Conservation (phyloP, 2,797 vertebrate genomes). For the Pelobates cultripes region DNA sequence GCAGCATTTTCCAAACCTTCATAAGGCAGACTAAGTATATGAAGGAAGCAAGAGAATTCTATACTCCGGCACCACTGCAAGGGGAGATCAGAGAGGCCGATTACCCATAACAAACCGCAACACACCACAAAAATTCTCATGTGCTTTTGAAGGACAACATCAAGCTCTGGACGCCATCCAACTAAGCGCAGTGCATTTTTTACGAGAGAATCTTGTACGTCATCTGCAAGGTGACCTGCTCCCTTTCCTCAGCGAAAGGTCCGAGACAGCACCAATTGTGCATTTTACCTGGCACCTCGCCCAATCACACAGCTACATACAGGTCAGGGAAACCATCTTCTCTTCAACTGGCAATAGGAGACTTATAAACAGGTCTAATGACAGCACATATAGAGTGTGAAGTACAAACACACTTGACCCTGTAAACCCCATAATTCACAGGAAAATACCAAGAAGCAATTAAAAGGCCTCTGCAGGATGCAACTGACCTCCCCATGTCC, state of each 20-base stretch:
- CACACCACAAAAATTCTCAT: slow-evolving; percentile 39
- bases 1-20: background rate
- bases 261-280: background rate
- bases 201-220: background rate
- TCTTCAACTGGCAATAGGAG: background rate
- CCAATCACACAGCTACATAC: slow-evolving; percentile 6
- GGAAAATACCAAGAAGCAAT: too few species aligned
- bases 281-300: background rate
- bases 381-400: too few species aligned
- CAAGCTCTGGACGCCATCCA: slow-evolving; percentile 41
- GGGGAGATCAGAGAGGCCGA: slow-evolving; percentile 15
- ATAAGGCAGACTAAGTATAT: background rate
- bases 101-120: slow-evolving; percentile 37
- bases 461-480: too few species aligned
- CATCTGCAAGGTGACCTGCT: background rate
- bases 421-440: too few species aligned
- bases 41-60: background rate
- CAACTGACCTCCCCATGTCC: too few species aligned
- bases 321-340: slow-evolving; percentile 1
- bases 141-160: slow-evolving; percentile 34
- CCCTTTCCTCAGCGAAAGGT: background rate
- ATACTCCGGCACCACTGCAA: slow-evolving; percentile 6
- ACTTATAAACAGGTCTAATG: too few species aligned
- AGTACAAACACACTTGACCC: too few species aligned
- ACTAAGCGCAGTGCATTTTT: background rate